Evolutionary conservation across 1,140 invertebrate species (phyloP), one percentile per base, ranked within the genome.

Genomic region (Andrena cerasifolii): DNA sequence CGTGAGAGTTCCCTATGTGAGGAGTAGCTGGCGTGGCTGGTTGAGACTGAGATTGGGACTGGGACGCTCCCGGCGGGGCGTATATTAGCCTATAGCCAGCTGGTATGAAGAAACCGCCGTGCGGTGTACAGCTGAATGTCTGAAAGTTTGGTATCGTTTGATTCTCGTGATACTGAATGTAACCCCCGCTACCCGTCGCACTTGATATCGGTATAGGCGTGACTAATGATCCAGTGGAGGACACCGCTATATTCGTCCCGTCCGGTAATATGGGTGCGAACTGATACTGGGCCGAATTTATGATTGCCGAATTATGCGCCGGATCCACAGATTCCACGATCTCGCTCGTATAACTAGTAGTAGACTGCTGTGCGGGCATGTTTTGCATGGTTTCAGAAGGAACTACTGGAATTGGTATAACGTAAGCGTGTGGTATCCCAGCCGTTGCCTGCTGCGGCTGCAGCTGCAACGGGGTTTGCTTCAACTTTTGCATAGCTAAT

Each of bases 351-450:
- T 86, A 86, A 67, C 58, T 79, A 67, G 53, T 80, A 67, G 56
- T 80, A 63, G 62, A 26, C 40, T 86, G 85, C 51, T 86, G 85
- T 7, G 84, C 49, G 58, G 80, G 49, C 61, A 83, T 59, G 54
- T 86, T 90, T 78, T 88, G 89, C 71, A 90, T 83, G 72, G 90
- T 92, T 45, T 92, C 90, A 78, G 90, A 90, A 87, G 92, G 89
- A 89, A 92, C 88, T 83, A 93, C 85, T 83, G 91, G 88, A 84
- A 92, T 91, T 79, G 91, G 92, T 79, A 92, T 92, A 71, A 92
- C 91, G 68, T 92, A 93, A 80, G 92, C 90, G 70, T 90, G 91
- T 26, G 90, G 80, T 76, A 92, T 89, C 68, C 87, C 86, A 75
- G 88, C 71, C 47, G 86, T 62, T 62, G 84, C 78, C 68, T 89